Base-by-base conservation (phyloP, 2,113 vertebrate species). In the Hyla sarda region DNA sequence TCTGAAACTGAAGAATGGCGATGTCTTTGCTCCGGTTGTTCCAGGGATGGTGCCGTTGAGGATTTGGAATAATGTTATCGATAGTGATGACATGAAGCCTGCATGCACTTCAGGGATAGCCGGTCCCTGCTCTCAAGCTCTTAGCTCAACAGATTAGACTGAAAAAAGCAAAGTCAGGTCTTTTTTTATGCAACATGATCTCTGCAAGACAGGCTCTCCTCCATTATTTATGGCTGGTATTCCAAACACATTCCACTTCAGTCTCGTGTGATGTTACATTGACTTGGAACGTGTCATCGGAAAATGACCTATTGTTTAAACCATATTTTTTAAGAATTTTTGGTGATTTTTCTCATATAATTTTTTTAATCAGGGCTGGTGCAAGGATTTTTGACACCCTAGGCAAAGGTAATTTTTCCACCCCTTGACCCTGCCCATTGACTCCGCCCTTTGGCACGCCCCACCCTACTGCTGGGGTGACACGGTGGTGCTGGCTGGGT, bases 141-240 rank as follows among this genome's bases (percentile, higher is more conserved):
- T 79, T 79, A 85, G 83, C 41, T 67, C 73, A 84, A 84, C 83
- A 77, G 83, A 84, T 84, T 84, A 76, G 56, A 67, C 25, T 28
- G n/a, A 69, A 79, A n/a, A 85, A 60, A 79, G 84, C 84, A 52
- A 56, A 52, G 75, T 85, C 84, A 85, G 75, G 74, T 72, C 28
- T 78, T 85, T 65, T 85, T 85, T 85, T 50, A 85, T 85, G 84
- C 84, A 85, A 85, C 84, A 85, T 79, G 84, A 79, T 85, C 74
- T 30, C 74, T 54, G 45, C 45, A 85, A 79, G 75, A 85, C 75
- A 79, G 60, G 47, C 74, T 71, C 45, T 85, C 45, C 62, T 85
- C 21, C 75, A 85, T 79, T 85, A 85, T 85, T 79, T 85, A 85
- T 78, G 56, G 47, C 45, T 17, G 21, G 74, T 69, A 79, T 85